Evolutionary conservation across 2,113 vertebrate genomes (phyloP).

Genomic region (Indri indri): DNA sequence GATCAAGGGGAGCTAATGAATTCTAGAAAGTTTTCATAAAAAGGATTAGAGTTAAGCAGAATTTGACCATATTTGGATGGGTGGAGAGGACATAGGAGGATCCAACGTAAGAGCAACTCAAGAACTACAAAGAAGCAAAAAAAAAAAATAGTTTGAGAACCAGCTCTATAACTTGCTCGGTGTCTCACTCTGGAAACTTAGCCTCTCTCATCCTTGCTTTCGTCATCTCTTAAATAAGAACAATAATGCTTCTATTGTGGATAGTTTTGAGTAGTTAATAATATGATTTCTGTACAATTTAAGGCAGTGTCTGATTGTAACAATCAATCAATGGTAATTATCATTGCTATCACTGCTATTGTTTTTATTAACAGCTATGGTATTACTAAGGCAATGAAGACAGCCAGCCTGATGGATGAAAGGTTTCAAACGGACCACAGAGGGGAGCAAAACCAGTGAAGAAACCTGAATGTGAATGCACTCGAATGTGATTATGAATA

Average conservation of each 20-base stretch:
- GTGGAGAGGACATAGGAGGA: background rate
- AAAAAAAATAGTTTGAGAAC: background rate
- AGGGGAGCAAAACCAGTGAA: background rate
- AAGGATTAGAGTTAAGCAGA: background rate
- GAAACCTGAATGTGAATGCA: background rate
- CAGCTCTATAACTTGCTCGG: background rate
- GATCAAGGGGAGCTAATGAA: background rate
- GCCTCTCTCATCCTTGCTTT: background rate
- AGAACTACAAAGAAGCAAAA: background rate
- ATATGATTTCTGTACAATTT: background rate
- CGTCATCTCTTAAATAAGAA: background rate
- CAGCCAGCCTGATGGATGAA: too few relatives aligned
- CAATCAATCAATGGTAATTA: too few relatives aligned
- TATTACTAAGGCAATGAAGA: background rate
- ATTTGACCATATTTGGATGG: background rate
- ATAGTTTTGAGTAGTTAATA: background rate
- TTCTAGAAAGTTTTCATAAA: background rate
- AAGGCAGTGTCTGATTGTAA: background rate
- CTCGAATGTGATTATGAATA: background rate
- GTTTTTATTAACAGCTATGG: background rate
- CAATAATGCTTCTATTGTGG: background rate
- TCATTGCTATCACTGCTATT: rapidly evolving
- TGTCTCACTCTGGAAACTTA: background rate
- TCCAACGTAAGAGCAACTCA: background rate
- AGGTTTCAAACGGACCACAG: background rate